phyloP scores from a whole-genome alignment of 2,113 vertebrate genomes.

The Gymnorhina tibicen region DNA sequence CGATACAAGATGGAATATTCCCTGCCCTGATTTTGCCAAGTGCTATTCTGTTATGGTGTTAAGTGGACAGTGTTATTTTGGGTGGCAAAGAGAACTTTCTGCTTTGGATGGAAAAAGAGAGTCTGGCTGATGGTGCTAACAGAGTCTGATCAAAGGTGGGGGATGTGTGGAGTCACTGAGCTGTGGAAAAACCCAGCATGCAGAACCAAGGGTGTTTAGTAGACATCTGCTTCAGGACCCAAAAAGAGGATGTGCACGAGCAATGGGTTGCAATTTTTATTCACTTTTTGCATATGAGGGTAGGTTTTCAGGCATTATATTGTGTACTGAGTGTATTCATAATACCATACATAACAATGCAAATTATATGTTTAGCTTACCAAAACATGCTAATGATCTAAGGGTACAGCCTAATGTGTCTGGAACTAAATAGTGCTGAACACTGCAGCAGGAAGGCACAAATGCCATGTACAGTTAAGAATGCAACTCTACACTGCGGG shows the following conservation, averaged over 20 bases:
- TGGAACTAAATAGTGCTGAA: background rate
- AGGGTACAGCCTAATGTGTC: background rate
- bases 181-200: background rate
- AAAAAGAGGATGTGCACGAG: background rate
- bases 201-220: background rate
- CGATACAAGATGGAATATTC: background rate
- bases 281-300: background rate
- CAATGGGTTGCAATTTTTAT: background rate
- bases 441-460: background rate
- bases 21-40: background rate
- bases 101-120: background rate
- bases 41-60: background rate
- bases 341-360: background rate
- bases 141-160: background rate
- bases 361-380: background rate
- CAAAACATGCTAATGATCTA: background rate
- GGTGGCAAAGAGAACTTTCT: background rate
- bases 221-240: background rate
- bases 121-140: background rate
- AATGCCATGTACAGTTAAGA: background rate
- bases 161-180: background rate
- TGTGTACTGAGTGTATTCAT: rapidly evolving
- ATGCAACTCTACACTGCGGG: background rate
- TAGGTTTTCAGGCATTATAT: background rate
- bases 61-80: background rate